Conservation (phyloP, 1,140 invertebrate species). For the Aphidius ervi region DNA sequence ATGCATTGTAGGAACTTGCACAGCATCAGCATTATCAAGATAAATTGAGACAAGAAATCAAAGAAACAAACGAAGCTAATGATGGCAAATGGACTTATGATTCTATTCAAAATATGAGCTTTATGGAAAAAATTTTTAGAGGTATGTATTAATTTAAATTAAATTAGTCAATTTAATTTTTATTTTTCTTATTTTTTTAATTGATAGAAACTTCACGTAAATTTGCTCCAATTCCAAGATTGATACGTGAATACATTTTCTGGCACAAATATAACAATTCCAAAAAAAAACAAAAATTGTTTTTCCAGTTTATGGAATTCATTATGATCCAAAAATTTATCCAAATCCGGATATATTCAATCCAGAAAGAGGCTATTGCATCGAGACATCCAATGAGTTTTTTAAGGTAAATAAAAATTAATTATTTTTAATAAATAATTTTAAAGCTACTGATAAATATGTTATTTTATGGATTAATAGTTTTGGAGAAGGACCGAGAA, state of each 20-base stretch:
- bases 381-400: constrained; percentile 45
- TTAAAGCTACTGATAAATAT: constrained; percentile 44
- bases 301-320: constrained; percentile 38
- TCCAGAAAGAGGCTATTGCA: constrained; percentile 36
- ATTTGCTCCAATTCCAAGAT: constrained; percentile 42
- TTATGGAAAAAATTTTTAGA: constrained; percentile 38
- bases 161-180: too few species aligned
- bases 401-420: constrained; percentile 17
- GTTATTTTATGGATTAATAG: constrained; percentile 46
- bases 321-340: constrained; percentile 37
- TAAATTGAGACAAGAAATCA: not conserved
- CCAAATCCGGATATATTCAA: constrained; percentile 42
- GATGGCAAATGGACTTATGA: constrained; percentile 48
- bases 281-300: constrained; percentile 26
- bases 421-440: constrained; percentile 54
- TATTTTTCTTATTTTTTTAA: too few species aligned
- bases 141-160: not conserved
- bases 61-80: constrained; percentile 39
- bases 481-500: constrained; percentile 66
- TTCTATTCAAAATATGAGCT: constrained; percentile 41
- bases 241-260: constrained; percentile 34
- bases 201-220: constrained; percentile 45
- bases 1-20: constrained; percentile 59
- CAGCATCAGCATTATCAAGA: too few species aligned
- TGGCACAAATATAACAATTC: constrained; percentile 30